phyloP scores from a whole-genome alignment of 2,113 vertebrate genomes.

The Gobiocypris rarus region DNA sequence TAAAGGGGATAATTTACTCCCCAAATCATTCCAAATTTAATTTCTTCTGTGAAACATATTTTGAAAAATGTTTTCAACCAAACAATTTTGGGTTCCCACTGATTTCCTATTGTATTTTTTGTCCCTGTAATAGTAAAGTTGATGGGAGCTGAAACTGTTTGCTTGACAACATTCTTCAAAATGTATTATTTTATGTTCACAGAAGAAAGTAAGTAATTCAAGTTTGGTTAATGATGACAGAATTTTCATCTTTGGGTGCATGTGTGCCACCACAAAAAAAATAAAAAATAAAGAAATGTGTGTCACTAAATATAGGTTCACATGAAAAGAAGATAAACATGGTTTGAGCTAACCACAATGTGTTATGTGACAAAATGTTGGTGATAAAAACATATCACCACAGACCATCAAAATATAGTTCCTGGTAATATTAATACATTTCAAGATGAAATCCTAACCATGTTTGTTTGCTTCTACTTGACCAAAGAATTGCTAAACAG shows the following conservation, averaged over 20 bases:
- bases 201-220: neutral
- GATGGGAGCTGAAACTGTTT: too few species aligned
- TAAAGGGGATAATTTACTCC: too few species aligned
- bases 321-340: slow-evolving; percentile 19
- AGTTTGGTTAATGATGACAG: neutral
- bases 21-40: too few species aligned
- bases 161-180: too few species aligned
- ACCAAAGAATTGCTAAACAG: neutral
- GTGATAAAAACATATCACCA: too few species aligned
- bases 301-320: slow-evolving; percentile 15
- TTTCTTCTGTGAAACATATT: too few species aligned
- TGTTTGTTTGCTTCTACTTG: neutral
- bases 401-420: neutral
- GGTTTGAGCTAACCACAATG: neutral
- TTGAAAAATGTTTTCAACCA: too few species aligned
- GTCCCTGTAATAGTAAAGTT: too few species aligned
- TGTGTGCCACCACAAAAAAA: neutral
- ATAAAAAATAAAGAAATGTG: neutral
- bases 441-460: neutral
- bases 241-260: too few species aligned
- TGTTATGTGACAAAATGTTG: neutral
- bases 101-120: too few species aligned
- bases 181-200: too few species aligned
- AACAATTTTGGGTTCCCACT: too few species aligned
- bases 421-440: neutral